These are phyloP conservation scores for Aleadryas rufinucha DNA, from an alignment of 2,113 vertebrate species.

Conservation along the genomic window DNA sequence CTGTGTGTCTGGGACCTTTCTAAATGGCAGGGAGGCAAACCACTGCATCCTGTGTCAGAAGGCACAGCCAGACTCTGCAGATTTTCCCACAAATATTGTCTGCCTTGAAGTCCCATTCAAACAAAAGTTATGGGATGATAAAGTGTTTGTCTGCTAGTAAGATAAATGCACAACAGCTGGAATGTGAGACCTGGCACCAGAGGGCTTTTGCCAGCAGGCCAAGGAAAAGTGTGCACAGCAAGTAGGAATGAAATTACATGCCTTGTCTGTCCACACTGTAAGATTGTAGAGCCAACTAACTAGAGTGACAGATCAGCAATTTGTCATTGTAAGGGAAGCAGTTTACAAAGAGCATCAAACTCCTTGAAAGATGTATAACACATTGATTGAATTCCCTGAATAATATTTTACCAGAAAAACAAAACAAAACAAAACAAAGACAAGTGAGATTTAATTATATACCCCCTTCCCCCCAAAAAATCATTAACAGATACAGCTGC, in stretches of 20 bases:
- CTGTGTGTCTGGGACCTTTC: background rate
- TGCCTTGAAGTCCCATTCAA: background rate
- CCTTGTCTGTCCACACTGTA: constrained; percentile 23
- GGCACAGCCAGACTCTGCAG: background rate
- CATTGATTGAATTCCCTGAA: constrained; percentile 26
- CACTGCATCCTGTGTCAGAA: background rate
- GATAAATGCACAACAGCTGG: constrained; percentile 74
- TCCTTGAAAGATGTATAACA: constrained; percentile 54
- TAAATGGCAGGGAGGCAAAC: background rate
- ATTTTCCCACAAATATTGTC: constrained; percentile 64
- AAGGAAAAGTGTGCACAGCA: constrained; percentile 47
- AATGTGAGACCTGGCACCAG: constrained; percentile 67
- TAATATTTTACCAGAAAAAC: constrained; percentile 1
- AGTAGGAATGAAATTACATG: constrained; percentile 65
- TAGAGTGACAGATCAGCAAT: constrained; percentile 33
- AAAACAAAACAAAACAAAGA: background rate
- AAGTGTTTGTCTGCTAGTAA: constrained; percentile 35
- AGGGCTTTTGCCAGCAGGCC: constrained; percentile 62
- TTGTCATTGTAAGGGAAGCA: constrained; percentile 49
- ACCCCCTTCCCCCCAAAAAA: background rate
- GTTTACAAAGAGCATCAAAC: constrained; percentile 46
- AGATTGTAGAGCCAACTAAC: background rate
- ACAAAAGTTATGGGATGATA: constrained; percentile 6
- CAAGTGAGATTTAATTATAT: constrained; percentile 27
- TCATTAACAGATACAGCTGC: background rate